phyloP scores from a whole-genome alignment of 2,797 vertebrate species.

The Rousettus madagascariensis region DNA sequence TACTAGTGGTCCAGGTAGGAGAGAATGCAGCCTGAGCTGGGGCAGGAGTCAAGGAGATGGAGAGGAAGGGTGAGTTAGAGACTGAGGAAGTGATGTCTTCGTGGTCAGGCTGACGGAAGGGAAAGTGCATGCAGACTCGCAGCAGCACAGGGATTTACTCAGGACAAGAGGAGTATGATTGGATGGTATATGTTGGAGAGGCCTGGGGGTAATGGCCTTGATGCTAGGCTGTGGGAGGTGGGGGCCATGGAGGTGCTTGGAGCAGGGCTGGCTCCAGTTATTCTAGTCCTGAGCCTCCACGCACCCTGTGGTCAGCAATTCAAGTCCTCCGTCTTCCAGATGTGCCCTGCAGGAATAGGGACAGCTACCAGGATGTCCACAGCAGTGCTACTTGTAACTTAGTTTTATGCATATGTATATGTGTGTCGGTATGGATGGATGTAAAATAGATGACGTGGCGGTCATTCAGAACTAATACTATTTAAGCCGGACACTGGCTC shows the following conservation, averaged over 20 bases:
- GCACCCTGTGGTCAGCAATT: not conserved
- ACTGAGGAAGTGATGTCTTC: not conserved
- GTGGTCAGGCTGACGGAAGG: not conserved
- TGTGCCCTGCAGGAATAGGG: too few relatives aligned
- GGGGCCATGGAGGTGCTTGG: not conserved
- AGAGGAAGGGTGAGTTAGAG: not conserved
- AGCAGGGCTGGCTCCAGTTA: not conserved
- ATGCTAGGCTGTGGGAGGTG: not conserved
- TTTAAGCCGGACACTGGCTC: fast-evolving
- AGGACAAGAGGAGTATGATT: not conserved
- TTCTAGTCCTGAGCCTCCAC: not conserved
- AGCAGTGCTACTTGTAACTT: not conserved
- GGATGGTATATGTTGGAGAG: not conserved
- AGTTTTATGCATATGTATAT: fast-evolving
- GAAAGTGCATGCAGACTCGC: not conserved
- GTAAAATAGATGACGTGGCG: too few relatives aligned
- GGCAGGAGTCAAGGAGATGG: not conserved
- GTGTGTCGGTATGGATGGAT: too few relatives aligned
- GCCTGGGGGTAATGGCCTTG: not conserved
- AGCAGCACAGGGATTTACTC: not conserved
- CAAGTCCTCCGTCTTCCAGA: too few relatives aligned
- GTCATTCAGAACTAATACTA: fast-evolving
- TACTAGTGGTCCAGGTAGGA: not conserved
- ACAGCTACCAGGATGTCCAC: not conserved
- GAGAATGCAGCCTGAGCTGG: too few relatives aligned